Evolutionary conservation across 1,140 invertebrate species (phyloP).

Genomic region (Oryctes rhinoceros): DNA sequence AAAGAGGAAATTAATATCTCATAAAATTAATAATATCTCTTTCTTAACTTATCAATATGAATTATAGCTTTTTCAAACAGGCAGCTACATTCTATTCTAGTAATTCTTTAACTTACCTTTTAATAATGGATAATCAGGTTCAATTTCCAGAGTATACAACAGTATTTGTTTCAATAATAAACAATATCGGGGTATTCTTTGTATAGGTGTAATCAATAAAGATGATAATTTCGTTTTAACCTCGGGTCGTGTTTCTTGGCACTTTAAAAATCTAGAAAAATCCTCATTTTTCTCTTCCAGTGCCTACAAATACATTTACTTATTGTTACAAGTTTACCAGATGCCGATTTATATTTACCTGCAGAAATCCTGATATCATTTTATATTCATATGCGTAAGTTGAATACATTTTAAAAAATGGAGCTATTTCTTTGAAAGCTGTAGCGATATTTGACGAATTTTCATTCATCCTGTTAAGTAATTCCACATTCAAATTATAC

Average conservation of each 20-base stretch:
- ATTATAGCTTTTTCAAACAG: too few relatives aligned
- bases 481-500: constrained; percentile 75
- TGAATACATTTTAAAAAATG: constrained; percentile 82
- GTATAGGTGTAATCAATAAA: constrained; percentile 78
- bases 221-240: constrained; percentile 74
- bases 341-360: constrained; percentile 58
- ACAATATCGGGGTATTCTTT: constrained; percentile 79
- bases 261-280: constrained; percentile 68
- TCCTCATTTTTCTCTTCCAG: constrained; percentile 67
- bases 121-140: constrained; percentile 65
- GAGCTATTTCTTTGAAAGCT: constrained; percentile 76
- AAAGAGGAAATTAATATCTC: too few relatives aligned
- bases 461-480: constrained; percentile 70
- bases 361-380: constrained; percentile 65
- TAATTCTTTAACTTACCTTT: constrained; percentile 32
- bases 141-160: constrained; percentile 67
- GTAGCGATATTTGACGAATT: constrained; percentile 69
- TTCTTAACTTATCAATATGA: too few relatives aligned
- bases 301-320: constrained; percentile 61
- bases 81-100: too few relatives aligned
- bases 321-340: not conserved
- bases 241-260: constrained; percentile 76
- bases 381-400: constrained; percentile 81
- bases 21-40: too few relatives aligned
- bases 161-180: constrained; percentile 75